Evolutionary conservation across 2,888 invertebrate species (phyloP), one percentile per base, ranked within the genome.

Genomic region (Dryobota labecula): DNA sequence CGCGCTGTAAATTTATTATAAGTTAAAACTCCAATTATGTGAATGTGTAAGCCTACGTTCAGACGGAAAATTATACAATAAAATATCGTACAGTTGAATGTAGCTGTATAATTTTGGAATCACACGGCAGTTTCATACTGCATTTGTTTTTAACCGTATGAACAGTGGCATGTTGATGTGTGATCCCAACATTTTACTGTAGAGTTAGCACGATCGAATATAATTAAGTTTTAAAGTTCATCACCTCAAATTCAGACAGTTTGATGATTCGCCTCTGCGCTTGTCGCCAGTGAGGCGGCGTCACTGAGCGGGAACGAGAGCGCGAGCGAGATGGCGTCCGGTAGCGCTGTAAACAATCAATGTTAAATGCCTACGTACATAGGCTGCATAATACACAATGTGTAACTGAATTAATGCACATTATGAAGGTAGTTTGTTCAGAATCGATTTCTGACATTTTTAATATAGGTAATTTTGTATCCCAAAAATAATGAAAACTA

Each of bases 261-360:
- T 98, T 98, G 80, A 99, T 98, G 62, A 98, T 98, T 65, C 98
- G 96, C 33, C 98, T 97, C 91, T 98, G 98, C 75, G 98, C 99
- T 88, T 98, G 98, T 54, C 98, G 97, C 99, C 99, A 99, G 93
- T 99, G 99, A 11, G 99, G 98, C 15, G 99, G 99, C 1, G 99
- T 99, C 41, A 97, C 97, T 87, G 99, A 99, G 68, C 98, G 97
- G 0, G 98, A 98, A 0, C 99, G 97, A 73, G 98, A 98, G 20
- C 98, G 96, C 74, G 98, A 98, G 24, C 98, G 96, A 0, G 98
- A 98, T 51, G 98, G 98, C 0, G 98, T 98, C 81, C 98, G 97
- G 92, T 98, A 99, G 63, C 98, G 97, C 98, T 98, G 72, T 0
- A 56, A 54, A 38, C 13, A 41, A 67, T 20, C 18, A 45, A 27